These are phyloP conservation scores for Tachycineta bicolor DNA, from an alignment of 2,113 vertebrate genomes.

Conservation along the genomic window DNA sequence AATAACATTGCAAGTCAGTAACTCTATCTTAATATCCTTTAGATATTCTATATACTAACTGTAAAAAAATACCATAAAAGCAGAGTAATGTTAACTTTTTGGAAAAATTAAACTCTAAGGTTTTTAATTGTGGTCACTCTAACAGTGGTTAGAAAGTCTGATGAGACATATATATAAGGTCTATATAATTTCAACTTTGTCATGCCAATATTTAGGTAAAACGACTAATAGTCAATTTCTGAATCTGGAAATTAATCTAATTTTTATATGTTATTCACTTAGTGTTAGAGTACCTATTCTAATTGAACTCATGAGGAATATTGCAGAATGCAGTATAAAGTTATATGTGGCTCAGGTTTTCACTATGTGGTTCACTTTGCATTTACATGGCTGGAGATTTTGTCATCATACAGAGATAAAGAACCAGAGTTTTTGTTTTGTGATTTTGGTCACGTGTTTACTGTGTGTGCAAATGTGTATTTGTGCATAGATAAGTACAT, in stretches of 20 bases:
- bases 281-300: background rate
- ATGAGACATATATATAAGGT: background rate
- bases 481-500: conserved; percentile 3
- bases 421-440: background rate
- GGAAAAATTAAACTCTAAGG: background rate
- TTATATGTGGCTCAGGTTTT: background rate
- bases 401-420: background rate
- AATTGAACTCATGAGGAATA: background rate
- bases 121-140: background rate
- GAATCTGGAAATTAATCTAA: background rate
- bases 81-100: background rate
- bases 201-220: conserved; percentile 10
- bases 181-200: background rate
- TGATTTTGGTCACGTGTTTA: background rate
- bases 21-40: background rate
- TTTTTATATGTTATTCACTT: background rate
- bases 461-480: fast-evolving
- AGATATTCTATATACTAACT: background rate
- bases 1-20: background rate
- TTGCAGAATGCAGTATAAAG: background rate
- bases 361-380: background rate
- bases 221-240: background rate
- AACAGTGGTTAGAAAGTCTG: background rate
- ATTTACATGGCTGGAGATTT: background rate
- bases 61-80: background rate